phyloP scores from a whole-genome alignment of 2,888 invertebrate species.

The Cybosia mesomella region DNA sequence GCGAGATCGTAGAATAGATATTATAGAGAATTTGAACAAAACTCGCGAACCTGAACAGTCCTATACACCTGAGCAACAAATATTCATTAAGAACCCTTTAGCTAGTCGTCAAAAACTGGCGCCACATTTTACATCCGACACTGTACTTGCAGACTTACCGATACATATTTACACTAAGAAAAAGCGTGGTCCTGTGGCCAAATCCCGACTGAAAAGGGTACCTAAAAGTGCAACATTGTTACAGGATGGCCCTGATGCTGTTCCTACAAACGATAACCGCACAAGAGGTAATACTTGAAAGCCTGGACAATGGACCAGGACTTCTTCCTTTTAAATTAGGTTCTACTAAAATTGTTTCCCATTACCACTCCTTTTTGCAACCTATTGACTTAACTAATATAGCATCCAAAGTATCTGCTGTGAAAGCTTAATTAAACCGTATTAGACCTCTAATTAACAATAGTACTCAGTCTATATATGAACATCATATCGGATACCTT shows the following conservation, averaged over 20 bases:
- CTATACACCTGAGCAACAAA: slow-evolving; percentile 35
- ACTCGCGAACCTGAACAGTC: slow-evolving; percentile 34
- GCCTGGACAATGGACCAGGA: slow-evolving; percentile 30
- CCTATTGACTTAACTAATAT: too few species aligned
- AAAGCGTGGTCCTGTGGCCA: slow-evolving; percentile 43
- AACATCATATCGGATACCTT: not conserved
- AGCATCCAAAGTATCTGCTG: too few species aligned
- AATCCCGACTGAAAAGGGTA: slow-evolving; percentile 35
- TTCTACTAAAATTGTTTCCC: slow-evolving; percentile 33
- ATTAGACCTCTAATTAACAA: too few species aligned
- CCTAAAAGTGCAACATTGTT: slow-evolving; percentile 46
- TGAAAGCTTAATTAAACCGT: too few species aligned
- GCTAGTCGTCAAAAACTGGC: slow-evolving; percentile 43
- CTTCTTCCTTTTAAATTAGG: slow-evolving; percentile 43
- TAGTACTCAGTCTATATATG: not conserved
- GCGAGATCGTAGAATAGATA: slow-evolving; percentile 5
- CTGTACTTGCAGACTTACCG: slow-evolving; percentile 47
- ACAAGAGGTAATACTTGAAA: slow-evolving; percentile 24
- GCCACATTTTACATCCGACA: slow-evolving; percentile 45
- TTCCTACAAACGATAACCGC: not conserved
- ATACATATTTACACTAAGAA: too few species aligned
- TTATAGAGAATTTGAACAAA: slow-evolving; percentile 35
- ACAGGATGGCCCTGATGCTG: slow-evolving; percentile 36
- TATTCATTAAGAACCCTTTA: slow-evolving; percentile 40
- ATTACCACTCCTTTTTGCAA: slow-evolving; percentile 46